Conservation (phyloP, 1,140 invertebrate species). For the Amphibalanus amphitrite region DNA sequence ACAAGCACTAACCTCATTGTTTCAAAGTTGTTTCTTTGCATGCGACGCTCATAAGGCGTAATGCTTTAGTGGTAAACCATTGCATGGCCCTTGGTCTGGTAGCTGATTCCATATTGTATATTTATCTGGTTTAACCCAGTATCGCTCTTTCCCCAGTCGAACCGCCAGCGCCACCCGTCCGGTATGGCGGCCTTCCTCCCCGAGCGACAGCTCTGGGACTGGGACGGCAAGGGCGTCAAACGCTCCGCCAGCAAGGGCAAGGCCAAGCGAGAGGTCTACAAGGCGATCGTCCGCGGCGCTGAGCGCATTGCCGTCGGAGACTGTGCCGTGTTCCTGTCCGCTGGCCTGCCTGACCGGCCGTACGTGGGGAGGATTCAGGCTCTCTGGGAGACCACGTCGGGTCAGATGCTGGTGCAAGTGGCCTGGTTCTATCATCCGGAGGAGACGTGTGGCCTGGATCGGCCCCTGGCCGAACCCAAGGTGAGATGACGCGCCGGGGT, state of each 20-base stretch:
- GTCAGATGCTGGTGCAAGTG: conserved; percentile 75
- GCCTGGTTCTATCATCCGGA: conserved; percentile 95
- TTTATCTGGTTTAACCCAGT: too few relatives aligned
- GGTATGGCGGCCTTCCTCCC: conserved; percentile 75
- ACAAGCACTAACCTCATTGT: too few relatives aligned
- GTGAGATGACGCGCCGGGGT: conserved; percentile 19
- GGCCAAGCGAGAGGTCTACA: conserved; percentile 72
- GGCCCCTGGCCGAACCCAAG: conserved; percentile 28
- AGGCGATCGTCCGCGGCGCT: conserved; percentile 63
- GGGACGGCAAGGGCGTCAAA: conserved; percentile 65
- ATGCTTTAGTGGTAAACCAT: too few relatives aligned
- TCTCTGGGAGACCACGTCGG: conserved; percentile 67
- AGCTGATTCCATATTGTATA: too few relatives aligned
- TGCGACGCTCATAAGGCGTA: too few relatives aligned
- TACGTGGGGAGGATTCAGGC: conserved; percentile 58
- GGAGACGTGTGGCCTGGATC: conserved; percentile 45
- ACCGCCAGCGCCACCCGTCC: conserved; percentile 12
- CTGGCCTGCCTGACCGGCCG: conserved; percentile 66
- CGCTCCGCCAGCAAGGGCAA: conserved; percentile 62
- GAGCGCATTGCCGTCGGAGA: conserved; percentile 73
- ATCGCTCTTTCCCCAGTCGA: too few relatives aligned
- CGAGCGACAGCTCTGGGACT: conserved; percentile 65
- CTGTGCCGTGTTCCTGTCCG: conserved; percentile 77
- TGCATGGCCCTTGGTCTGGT: too few relatives aligned
- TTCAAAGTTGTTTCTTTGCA: too few relatives aligned